Percentiles rank a stretch among this genome's conserved stretches.
Conservation (phyloP, 92 coral and sea anemone species). For the Actinostola sp. region DNA sequence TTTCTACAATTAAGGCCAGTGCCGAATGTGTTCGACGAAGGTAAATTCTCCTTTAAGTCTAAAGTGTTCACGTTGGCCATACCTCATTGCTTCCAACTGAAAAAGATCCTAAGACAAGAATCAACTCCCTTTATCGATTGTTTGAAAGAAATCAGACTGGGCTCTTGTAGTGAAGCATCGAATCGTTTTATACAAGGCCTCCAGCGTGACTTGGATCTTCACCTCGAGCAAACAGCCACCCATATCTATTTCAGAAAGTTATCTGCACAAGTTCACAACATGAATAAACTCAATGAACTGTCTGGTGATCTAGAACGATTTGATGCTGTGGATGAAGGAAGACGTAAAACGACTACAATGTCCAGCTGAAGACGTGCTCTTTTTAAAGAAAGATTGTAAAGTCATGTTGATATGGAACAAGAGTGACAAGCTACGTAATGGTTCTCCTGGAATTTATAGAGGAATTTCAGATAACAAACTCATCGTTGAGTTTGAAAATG, state of each 20-base stretch:
- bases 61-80: slow-evolving; percentile 2
- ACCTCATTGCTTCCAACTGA: slow-evolving; percentile 24
- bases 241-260: slow-evolving; percentile 33
- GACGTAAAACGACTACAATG: not conserved
- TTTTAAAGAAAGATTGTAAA: slow-evolving; percentile 2
- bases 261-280: slow-evolving; percentile 15
- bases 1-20: slow-evolving; percentile 29
- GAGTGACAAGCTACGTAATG: slow-evolving; percentile 5
- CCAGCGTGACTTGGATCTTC: not conserved
- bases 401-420: slow-evolving; percentile 19
- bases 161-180: not conserved
- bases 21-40: too few relatives aligned
- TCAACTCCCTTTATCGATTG: not conserved
- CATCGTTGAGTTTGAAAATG: slow-evolving; percentile 14
- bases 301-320: slow-evolving; percentile 1
- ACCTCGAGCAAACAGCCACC: not conserved
- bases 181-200: not conserved
- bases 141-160: slow-evolving; percentile 9
- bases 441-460: slow-evolving; percentile 10
- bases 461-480: slow-evolving; percentile 15
- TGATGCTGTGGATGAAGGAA: slow-evolving; percentile 9
- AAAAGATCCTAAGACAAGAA: slow-evolving; percentile 2
- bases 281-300: not conserved
- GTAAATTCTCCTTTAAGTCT: slow-evolving; percentile 25
- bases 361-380: not conserved